Percentiles rank a stretch among this genome's conserved stretches.
Conservation (phyloP, 2,888 invertebrate species). For the Tenodera sinensis region DNA sequence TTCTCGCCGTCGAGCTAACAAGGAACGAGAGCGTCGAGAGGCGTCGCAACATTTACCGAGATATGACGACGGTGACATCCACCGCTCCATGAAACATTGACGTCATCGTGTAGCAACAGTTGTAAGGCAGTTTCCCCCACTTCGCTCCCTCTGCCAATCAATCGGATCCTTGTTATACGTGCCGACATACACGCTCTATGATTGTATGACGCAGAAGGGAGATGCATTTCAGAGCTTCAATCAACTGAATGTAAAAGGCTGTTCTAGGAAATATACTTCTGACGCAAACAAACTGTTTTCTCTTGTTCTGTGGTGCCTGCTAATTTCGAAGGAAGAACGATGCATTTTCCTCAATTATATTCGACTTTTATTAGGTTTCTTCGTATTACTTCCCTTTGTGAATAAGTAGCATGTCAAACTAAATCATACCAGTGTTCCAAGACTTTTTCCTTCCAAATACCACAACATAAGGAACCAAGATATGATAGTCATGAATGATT, state of each 20-base stretch:
- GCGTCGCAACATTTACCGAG: background rate
- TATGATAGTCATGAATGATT: no score
- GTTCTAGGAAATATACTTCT: no score
- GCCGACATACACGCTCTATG: background rate
- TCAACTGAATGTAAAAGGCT: background rate
- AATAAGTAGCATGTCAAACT: no score
- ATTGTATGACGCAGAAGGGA: background rate
- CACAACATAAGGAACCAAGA: no score
- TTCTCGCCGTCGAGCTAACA: background rate
- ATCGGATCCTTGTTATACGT: background rate
- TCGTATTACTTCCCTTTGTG: no score
- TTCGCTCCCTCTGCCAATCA: background rate
- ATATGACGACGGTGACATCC: background rate
- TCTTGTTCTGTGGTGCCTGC: no score
- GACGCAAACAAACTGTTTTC: no score
- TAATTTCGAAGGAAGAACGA: no score
- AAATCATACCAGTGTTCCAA: no score
- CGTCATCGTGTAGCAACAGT: background rate
- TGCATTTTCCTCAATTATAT: no score
- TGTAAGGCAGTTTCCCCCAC: background rate
- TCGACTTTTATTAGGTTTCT: no score
- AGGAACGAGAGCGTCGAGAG: background rate
- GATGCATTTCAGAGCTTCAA: background rate
- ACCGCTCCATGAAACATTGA: background rate
- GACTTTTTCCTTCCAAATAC: no score